Evolutionary conservation across 1,140 invertebrate genomes (phyloP).

Genomic region (Vanessa tameamea): DNA sequence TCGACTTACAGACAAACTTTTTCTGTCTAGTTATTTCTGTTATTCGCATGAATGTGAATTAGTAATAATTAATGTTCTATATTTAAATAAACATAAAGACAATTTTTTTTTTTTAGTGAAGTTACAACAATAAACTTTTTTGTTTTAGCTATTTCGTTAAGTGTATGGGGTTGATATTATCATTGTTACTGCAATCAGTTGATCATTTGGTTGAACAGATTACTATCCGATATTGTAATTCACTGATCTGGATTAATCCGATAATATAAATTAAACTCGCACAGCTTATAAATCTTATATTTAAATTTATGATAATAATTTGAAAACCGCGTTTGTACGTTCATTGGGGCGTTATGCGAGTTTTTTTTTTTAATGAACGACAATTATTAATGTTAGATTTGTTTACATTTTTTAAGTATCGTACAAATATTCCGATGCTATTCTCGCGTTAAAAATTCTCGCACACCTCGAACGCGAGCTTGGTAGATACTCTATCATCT

Average conservation of each 20-base stretch:
- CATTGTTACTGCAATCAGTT: slow-evolving; percentile 11
- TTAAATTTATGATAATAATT: slow-evolving; percentile 8
- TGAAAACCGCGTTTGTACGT: neutral
- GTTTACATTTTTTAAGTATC: no score
- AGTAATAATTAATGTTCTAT: neutral
- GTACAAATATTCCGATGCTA: no score
- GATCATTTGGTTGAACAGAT: slow-evolving; percentile 24
- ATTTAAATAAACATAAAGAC: neutral
- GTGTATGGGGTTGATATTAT: neutral
- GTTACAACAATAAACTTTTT: neutral
- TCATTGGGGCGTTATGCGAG: neutral
- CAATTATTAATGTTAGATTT: no score
- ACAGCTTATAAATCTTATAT: neutral
- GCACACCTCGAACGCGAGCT: no score
- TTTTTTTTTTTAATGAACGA: no score
- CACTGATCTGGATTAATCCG: slow-evolving; percentile 17
- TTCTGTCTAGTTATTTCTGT: slow-evolving; percentile 28
- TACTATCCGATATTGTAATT: slow-evolving; percentile 10
- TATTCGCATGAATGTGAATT: slow-evolving; percentile 27
- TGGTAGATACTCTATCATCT: no score
- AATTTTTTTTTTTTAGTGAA: neutral
- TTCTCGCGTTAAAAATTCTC: no score
- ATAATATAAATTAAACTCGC: slow-evolving; percentile 18
- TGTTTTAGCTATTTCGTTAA: neutral
- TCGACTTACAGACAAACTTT: slow-evolving; percentile 29